These are phyloP conservation scores for Catharus minimus DNA, from an alignment of 2,113 vertebrate genomes.

Conservation along the genomic window DNA sequence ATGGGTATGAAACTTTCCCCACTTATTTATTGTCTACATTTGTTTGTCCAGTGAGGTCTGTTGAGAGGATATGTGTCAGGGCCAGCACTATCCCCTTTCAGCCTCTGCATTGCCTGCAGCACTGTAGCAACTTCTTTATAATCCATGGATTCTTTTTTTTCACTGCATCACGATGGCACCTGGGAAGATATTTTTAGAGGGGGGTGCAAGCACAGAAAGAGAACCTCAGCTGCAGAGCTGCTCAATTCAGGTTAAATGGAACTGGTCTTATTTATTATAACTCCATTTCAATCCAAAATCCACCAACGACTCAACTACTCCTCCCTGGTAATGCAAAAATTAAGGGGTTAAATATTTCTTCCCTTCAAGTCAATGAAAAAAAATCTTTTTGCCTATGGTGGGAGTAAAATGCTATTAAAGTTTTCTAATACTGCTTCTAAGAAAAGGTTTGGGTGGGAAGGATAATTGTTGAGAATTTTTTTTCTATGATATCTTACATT, in stretches of 20 bases:
- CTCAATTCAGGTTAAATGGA: background rate
- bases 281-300: background rate
- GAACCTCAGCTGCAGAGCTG: background rate
- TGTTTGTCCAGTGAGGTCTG: background rate
- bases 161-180: background rate
- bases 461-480: background rate
- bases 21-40: background rate
- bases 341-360: background rate
- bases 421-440: conserved; percentile 11
- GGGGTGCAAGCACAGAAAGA: background rate
- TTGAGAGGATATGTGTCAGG: background rate
- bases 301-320: rapidly evolving
- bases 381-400: background rate
- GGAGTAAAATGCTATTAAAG: background rate
- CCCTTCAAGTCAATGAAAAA: background rate
- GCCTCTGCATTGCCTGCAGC: background rate
- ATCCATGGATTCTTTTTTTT: background rate
- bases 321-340: background rate
- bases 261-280: background rate
- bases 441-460: conserved; percentile 35
- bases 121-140: background rate
- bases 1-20: background rate
- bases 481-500: background rate
- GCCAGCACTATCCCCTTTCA: background rate
- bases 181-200: background rate